Base-by-base conservation (phyloP, 2,888 invertebrate genomes). In the Polydrusus pterygomalis region DNA sequence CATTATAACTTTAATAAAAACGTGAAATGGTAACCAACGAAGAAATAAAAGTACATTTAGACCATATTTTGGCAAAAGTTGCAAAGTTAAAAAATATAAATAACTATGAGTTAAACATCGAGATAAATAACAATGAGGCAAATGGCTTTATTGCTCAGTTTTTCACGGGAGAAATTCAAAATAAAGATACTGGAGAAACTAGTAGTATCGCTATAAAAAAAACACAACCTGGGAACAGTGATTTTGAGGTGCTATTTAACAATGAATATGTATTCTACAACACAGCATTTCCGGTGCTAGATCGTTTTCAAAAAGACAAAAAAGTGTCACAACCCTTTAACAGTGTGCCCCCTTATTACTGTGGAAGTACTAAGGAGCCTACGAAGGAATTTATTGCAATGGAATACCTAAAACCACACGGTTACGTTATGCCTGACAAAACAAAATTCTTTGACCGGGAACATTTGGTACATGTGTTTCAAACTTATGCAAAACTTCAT, bases 401-500 rank as follows among this genome's bases (percentile, higher is more conserved):
- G 70, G 70, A 74, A 30, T 11, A 74, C 25, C n/a, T 73, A 20
- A 63, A 40, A 17, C 34, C 47, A 13, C 11, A 38, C 9, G 71
- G 74, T 8, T 77, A 77, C 38, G 43, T 51, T 2, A 43, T 77
- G 71, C 25, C 17, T 17, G 74, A 77, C 45, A 77, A 77, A 51
- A 70, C 9, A 18, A 15, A 56, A 38, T 73, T 30, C 30, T 51
- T 77, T 5, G 40, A 71, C 38, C 1, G 68, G 45, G 71, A 67
- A 43, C 71, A 75, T 30, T 56, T 77, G 11, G 17, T 63, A 40
- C 13, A 18, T 15, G 11, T 75, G 25, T 77, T 77, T 40, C 34
- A 64, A 51, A 17, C 54, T 0, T 77, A 75, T 47, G 77, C 58
- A n/a, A 74, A 58, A 54, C 65, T 72, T 9, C 77, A 77, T 75